Evolutionary conservation across 2,797 vertebrate species (phyloP).

Genomic region (Manis javanica): DNA sequence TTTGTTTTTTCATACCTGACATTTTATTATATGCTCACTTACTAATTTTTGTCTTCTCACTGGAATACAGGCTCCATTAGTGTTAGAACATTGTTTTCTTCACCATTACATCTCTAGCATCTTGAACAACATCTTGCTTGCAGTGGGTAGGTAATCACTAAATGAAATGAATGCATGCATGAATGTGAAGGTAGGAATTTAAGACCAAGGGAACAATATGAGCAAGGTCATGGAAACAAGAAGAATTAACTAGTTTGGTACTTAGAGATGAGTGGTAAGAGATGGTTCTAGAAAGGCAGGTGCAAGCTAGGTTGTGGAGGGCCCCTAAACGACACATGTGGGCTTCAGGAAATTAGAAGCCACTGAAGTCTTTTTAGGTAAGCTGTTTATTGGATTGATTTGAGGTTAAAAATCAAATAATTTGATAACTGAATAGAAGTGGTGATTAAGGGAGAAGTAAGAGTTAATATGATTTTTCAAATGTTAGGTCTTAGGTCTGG

Average conservation of each 20-base stretch:
- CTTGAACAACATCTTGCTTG: not conserved
- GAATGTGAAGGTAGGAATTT: not conserved
- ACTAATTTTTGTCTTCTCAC: not conserved
- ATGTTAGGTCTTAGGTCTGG: no score
- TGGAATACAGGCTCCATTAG: not conserved
- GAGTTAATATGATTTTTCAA: not conserved
- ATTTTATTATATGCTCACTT: conserved; percentile 2
- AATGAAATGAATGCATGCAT: not conserved
- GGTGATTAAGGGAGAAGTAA: not conserved
- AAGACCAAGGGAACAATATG: not conserved
- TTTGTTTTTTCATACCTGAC: not conserved
- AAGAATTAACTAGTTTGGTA: not conserved
- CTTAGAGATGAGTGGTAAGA: not conserved
- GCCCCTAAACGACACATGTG: not conserved
- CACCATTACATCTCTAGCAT: not conserved
- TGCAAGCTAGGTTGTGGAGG: not conserved
- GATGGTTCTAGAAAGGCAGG: not conserved
- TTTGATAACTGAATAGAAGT: not conserved
- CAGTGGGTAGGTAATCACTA: not conserved
- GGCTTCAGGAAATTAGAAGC: not conserved
- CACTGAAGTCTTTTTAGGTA: not conserved
- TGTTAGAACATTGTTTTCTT: not conserved
- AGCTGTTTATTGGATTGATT: not conserved
- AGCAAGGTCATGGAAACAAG: not conserved
- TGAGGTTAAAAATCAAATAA: not conserved